Conservation (phyloP, 1,140 invertebrate species). For the Drosophila baimaii region DNA sequence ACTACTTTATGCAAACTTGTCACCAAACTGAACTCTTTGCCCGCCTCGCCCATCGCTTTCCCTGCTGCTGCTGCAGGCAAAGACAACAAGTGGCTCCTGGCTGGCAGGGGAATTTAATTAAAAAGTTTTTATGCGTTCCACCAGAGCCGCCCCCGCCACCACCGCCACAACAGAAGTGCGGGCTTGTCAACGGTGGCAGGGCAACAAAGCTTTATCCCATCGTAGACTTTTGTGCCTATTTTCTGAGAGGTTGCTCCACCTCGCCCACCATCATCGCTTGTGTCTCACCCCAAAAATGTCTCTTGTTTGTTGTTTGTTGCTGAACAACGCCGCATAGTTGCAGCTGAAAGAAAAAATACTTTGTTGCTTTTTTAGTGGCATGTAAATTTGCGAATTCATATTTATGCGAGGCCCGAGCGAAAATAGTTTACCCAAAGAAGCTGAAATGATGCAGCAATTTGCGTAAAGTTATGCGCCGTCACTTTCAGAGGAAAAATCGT, state of each 20-base stretch:
- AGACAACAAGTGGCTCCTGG: constrained; percentile 50
- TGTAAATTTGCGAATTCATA: constrained; percentile 63
- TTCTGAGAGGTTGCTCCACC: constrained; percentile 23
- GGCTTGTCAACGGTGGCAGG: constrained; percentile 28
- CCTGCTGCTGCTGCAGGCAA: constrained; percentile 18
- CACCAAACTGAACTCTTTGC: constrained; percentile 44
- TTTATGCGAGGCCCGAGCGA: constrained; percentile 23
- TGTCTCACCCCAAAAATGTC: constrained; percentile 21
- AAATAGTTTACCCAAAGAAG: constrained; percentile 50
- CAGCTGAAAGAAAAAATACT: constrained; percentile 28
- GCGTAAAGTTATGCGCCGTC: constrained; percentile 43
- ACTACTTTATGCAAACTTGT: constrained; percentile 64
- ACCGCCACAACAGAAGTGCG: constrained; percentile 18
- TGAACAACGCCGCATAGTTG: constrained; percentile 47
- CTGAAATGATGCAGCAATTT: constrained; percentile 67
- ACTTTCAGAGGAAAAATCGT: constrained; percentile 15
- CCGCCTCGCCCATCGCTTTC: not conserved
- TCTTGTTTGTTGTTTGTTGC: constrained; percentile 24
- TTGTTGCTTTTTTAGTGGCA: constrained; percentile 66
- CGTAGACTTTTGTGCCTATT: constrained; percentile 50
- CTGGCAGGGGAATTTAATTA: constrained; percentile 71
- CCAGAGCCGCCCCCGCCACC: constrained; percentile 35
- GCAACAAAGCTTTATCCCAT: constrained; percentile 25
- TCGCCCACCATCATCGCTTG: not conserved
- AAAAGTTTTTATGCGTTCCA: constrained; percentile 68